Percentiles rank a stretch among this genome's conserved stretches.
phyloP scores from a whole-genome alignment of 2,888 invertebrate genomes.

The Sinopyrophorus schimmeli region DNA sequence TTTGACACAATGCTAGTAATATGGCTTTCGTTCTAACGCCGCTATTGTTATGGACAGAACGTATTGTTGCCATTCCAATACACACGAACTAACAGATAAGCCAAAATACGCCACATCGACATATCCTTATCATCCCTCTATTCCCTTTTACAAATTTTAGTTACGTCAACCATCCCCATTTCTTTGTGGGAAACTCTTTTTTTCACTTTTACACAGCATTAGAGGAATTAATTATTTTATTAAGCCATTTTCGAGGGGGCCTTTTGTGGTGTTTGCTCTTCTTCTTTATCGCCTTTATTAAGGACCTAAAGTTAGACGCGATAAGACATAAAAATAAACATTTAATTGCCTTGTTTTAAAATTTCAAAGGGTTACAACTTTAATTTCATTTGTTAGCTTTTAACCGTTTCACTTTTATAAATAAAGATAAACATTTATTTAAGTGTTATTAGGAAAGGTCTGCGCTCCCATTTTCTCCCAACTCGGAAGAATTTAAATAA shows the following conservation, averaged over 20 bases:
- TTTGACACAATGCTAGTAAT: constrained; percentile 20
- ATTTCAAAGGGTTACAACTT: no score
- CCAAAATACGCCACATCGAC: constrained; percentile 20
- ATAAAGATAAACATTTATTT: constrained; percentile 4
- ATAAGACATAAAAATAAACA: constrained; percentile 18
- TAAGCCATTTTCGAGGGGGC: no score
- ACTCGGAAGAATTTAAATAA: no score
- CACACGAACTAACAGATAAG: constrained; percentile 26
- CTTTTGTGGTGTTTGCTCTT: no score
- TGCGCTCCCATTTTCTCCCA: no score
- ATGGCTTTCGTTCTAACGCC: constrained; percentile 17
- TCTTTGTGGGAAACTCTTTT: neutral
- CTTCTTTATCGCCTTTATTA: no score
- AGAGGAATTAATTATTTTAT: no score
- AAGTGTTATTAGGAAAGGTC: no score
- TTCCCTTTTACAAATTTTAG: constrained; percentile 11
- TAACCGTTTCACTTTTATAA: constrained; percentile 1
- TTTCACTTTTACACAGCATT: no score
- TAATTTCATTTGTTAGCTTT: constrained; percentile 12
- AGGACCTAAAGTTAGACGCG: constrained; percentile 13
- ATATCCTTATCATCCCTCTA: constrained; percentile 16
- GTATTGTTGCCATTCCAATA: constrained; percentile 26
- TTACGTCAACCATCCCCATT: constrained; percentile 15
- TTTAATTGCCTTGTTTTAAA: constrained; percentile 18
- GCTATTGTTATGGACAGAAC: constrained; percentile 23